A percentile compares a stretch with the other conserved stretches of the same genome.
Evolutionary conservation across 2,797 vertebrate genomes (phyloP).

Genomic region (Simalia tracyae): DNA sequence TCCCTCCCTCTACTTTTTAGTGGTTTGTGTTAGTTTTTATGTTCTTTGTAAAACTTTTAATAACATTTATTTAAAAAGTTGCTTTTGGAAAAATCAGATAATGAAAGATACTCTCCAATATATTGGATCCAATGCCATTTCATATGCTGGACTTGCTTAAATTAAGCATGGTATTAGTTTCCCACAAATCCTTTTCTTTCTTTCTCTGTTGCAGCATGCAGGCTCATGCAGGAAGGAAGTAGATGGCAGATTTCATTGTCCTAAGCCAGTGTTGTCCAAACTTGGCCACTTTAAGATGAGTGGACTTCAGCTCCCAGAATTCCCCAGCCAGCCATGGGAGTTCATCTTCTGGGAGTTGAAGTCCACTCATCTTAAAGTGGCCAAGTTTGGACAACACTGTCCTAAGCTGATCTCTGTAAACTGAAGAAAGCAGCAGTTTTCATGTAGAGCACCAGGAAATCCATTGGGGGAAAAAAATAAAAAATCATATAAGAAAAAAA

Average conservation of each 20-base stretch:
- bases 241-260: neutral
- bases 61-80: neutral
- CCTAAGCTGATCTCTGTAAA: neutral
- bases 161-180: neutral
- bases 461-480: neutral
- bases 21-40: no score
- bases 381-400: no score
- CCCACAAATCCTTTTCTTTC: neutral
- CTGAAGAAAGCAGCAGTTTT: neutral
- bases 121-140: neutral
- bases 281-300: no score
- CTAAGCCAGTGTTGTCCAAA: no score
- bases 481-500: neutral
- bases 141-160: neutral
- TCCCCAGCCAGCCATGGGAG: no score
- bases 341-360: no score
- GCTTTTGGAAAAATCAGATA: neutral
- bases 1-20: no score
- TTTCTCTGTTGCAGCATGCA: neutral
- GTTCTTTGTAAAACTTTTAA: no score
- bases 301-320: no score
- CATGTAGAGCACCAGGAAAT: neutral
- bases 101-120: neutral
- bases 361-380: no score
- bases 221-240: neutral